Conservation (phyloP, 1,140 invertebrate species). For the Saccostrea glomerata region DNA sequence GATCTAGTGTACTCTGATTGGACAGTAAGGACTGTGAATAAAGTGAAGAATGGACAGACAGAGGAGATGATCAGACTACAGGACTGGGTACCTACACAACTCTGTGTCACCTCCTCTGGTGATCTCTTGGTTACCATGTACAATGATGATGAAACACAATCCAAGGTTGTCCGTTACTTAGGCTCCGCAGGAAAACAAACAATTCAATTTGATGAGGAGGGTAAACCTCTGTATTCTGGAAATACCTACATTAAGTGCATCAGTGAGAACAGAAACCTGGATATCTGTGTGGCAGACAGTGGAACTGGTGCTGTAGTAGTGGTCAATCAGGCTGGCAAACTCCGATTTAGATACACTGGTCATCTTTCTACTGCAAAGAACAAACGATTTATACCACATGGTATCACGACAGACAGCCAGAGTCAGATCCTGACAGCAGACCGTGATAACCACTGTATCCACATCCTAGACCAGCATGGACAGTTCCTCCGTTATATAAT, state of each 20-base stretch:
- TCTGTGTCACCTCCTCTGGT: background rate
- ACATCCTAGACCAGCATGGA: background rate
- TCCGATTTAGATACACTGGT: no score
- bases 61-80: background rate
- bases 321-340: no score
- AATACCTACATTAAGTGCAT: no score
- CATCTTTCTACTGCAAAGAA: no score
- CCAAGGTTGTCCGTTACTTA: background rate
- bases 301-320: no score
- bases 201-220: background rate
- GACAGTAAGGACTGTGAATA: background rate
- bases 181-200: background rate
- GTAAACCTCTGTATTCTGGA: background rate
- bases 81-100: background rate
- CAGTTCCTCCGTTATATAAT: background rate
- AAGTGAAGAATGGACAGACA: background rate
- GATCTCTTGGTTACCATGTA: background rate
- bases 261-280: no score
- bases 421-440: background rate
- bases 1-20: background rate
- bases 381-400: no score
- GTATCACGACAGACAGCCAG: no score
- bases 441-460: background rate
- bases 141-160: background rate
- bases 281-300: no score